A percentile compares a stretch with the other conserved stretches of the same genome.
Conservation (phyloP, 2,113 vertebrate species). For the Lamprologus tigripictilis region DNA sequence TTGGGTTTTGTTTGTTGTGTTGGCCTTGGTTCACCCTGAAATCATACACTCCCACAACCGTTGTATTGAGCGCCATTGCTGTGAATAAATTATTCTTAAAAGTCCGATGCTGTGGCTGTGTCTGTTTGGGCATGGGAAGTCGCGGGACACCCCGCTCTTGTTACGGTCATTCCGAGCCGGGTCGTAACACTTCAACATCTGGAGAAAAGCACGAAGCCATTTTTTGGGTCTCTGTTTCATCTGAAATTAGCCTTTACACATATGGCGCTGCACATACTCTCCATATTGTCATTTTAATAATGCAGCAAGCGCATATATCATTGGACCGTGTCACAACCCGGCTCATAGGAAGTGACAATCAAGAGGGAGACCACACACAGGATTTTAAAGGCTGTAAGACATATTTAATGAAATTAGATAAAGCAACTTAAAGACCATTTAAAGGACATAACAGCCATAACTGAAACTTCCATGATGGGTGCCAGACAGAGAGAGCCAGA, state of each 20-base stretch:
- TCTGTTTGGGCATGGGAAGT: neutral
- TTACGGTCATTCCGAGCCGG: neutral
- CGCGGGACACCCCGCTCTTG: neutral
- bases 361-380: no score
- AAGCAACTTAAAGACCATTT: no score
- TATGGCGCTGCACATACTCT: neutral
- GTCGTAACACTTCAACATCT: conserved; percentile 14
- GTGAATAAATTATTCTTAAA: neutral
- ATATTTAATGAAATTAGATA: no score
- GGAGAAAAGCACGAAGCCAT: conserved; percentile 5
- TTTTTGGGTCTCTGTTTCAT: neutral
- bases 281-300: conserved; percentile 27
- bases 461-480: no score
- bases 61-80: neutral
- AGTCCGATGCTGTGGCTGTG: neutral
- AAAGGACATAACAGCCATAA: no score
- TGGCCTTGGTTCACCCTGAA: neutral
- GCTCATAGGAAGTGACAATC: no score
- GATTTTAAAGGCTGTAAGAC: no score
- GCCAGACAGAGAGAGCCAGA: no score
- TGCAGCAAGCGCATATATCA: neutral
- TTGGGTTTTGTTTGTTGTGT: neutral
- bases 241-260: conserved; percentile 35
- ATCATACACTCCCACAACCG: neutral
- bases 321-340: no score